These are phyloP conservation scores for Mycogona germanica DNA, from an alignment of 2,888 invertebrate species.

Conservation along the genomic window DNA sequence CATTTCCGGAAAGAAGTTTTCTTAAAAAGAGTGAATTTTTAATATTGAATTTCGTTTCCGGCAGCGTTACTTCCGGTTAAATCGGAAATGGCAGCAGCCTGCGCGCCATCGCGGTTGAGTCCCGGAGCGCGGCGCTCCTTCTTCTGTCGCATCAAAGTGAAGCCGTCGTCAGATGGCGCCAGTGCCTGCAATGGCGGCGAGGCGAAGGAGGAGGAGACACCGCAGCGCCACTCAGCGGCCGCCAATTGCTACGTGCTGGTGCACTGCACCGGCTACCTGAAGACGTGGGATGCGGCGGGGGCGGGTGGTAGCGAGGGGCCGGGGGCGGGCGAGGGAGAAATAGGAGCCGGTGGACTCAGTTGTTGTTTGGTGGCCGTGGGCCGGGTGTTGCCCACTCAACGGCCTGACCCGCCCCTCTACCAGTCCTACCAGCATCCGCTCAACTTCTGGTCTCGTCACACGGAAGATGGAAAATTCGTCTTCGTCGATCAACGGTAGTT, in stretches of 20 bases:
- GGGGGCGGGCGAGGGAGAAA: conserved; percentile 57
- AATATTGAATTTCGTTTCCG: too few species aligned
- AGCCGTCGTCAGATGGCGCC: too few species aligned
- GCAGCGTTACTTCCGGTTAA: conserved; percentile 84
- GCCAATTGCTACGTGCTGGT: conserved; percentile 43
- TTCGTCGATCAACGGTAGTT: conserved; percentile 80
- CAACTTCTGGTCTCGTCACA: conserved; percentile 65
- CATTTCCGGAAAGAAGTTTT: too few species aligned
- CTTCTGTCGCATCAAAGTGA: conserved; percentile 89
- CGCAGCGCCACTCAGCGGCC: conserved; percentile 39
- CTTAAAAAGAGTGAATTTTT: too few species aligned
- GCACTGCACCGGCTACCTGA: conserved; percentile 85
- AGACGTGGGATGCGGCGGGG: conserved; percentile 78
- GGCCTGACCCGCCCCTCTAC: conserved; percentile 29
- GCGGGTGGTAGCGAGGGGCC: conserved; percentile 56
- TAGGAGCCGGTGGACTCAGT: conserved; percentile 43
- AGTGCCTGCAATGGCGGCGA: conserved; percentile 49
- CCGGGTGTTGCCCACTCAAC: conserved; percentile 50
- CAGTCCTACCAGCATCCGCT: conserved; percentile 26
- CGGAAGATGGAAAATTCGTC: conserved; percentile 81
- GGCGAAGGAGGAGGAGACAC: conserved; percentile 58
- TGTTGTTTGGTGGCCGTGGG: conserved; percentile 82
- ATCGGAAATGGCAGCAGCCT: conserved; percentile 63
- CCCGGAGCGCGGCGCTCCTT: conserved; percentile 85
- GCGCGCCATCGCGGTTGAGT: conserved; percentile 62